Percentiles rank a stretch among this genome's conserved stretches.
These are phyloP conservation scores for Actenoides hombroni DNA, from an alignment of 2,113 vertebrate species.

Conservation along the genomic window DNA sequence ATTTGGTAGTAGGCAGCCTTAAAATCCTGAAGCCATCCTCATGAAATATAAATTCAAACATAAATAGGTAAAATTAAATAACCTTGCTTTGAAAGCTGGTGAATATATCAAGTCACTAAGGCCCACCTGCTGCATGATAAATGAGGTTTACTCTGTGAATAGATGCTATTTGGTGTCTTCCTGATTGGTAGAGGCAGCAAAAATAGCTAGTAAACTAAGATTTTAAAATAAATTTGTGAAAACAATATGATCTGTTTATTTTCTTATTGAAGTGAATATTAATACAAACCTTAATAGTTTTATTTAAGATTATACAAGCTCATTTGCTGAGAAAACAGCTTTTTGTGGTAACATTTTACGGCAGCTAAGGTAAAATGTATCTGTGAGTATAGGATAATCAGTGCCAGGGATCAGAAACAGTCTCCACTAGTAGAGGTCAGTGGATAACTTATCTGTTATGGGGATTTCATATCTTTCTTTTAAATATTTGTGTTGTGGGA, in stretches of 20 bases:
- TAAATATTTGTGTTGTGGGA: not conserved
- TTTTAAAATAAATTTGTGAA: slow-evolving; percentile 7
- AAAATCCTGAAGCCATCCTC: not conserved
- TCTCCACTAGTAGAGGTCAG: not conserved
- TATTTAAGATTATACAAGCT: not conserved
- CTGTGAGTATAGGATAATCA: not conserved
- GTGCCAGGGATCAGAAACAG: not conserved
- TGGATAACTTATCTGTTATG: not conserved
- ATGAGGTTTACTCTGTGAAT: not conserved
- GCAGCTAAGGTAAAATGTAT: not conserved
- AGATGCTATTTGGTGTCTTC: not conserved
- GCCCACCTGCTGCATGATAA: not conserved
- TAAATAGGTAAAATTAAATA: slow-evolving; percentile 52
- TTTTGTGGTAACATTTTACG: not conserved
- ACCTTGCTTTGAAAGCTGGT: slow-evolving; percentile 43
- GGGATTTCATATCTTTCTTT: not conserved
- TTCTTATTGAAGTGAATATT: slow-evolving; percentile 26
- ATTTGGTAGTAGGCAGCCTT: not conserved
- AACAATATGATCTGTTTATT: slow-evolving; percentile 26
- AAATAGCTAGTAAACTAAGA: slow-evolving; percentile 29
- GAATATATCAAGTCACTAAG: slow-evolving; percentile 23
- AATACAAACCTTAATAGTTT: not conserved
- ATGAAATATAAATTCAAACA: slow-evolving; percentile 24
- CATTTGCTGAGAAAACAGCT: slow-evolving; percentile 21
- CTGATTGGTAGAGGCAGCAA: slow-evolving; percentile 37